Base-by-base conservation (phyloP, 2,113 vertebrate genomes). In the Lycocorax pyrrhopterus region DNA sequence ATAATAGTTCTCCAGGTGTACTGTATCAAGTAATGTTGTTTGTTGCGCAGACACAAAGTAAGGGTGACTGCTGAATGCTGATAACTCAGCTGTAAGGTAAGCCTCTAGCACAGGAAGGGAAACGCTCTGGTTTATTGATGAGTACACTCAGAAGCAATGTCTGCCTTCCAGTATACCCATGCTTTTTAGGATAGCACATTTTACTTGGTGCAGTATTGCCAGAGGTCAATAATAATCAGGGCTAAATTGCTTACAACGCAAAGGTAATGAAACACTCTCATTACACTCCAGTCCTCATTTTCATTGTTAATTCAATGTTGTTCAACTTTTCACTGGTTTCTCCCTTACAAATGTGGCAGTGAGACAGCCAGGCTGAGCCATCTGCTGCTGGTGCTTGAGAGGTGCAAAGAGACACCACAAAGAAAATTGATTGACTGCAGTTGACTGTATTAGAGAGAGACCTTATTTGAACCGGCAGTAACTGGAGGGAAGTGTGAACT, bases 221-320 rank as follows among this genome's bases (percentile, higher is more conserved):
- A 62, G 71, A 90, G 90, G 87, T 97, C 92, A 74, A 8, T 90
- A 91, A 93, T 93, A 84, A 84, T 96, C 82, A 93, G 64, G 73
- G 73, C 73, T 96, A 93, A 96, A 93, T 93, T 91, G 84, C 84
- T 97, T 92, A 62, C 68, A 44, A 39, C 2, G 12, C 62, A 95
- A 88, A 90, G 62, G 87, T 96, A 97, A 92, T 91, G 90, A 94
- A 95, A 90, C 1, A 33, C 68, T 95, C 72, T 94, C 93, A 94
- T 97, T 96, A 97, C 55, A 93, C 59, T 84, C 75, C 32, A 5
- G 63, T 84, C 84, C 59, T 96, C 73, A 77, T 96, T 96, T 96
- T 94, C 81, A 58, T 91, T 94, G 84, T 89, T 94, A 97, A 94
- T 97, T 92, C 90, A 51, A 1, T 66, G 64, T 80, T 92, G 83